Evolutionary conservation across 2,113 vertebrate genomes (phyloP), one percentile per base, ranked within the genome.

Genomic region (Leptobrachium ailaonicum): DNA sequence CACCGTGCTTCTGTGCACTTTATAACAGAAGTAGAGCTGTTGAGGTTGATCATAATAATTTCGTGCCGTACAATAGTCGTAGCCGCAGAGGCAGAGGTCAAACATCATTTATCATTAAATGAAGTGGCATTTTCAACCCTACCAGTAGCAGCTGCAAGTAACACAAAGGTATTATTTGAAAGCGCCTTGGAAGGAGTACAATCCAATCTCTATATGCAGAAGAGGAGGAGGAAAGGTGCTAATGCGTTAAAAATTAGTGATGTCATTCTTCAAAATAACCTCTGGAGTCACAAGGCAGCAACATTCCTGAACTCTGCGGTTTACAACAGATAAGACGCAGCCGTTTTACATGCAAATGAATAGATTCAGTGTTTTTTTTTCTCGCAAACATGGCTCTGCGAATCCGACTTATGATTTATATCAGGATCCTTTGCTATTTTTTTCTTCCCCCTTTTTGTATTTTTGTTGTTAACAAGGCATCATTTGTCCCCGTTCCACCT

Each of bases 101-200:
- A 96, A 94, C 89, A 92, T 94, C 96, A 98, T 99, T 96, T 95
- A 98, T 99, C 96, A 99, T 94, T 92, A 94, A 89, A 89, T 93
- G 91, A 95, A 96, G 96, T 95, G 96, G 95, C 95, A 96, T 96
- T 96, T 97, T 94, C 95, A 92, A 92, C 94, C 92, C 92, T 94
- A 93, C 93, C 91, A 92, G 92, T 87, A 85, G 91, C 93, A 95
- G 95, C 95, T 97, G 97, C 88, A 87, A 87, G 90, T 88, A 93
- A 93, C 88, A 88, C 87, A 90, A 94, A 93, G 94, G 93, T 95
- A 95, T 95, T 95, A 93, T 95, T 94, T 88, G 83, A 85, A 87
- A 92, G 92, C 91, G 88, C 85, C 89, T 87, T 90, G 90, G 90
- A 88, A 84, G 84, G 89, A 91, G 89, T 87, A 97, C 95, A 96